Evolutionary conservation across 23 tunicate species (phyloP).

Genomic region (Halocynthia roretzi): DNA sequence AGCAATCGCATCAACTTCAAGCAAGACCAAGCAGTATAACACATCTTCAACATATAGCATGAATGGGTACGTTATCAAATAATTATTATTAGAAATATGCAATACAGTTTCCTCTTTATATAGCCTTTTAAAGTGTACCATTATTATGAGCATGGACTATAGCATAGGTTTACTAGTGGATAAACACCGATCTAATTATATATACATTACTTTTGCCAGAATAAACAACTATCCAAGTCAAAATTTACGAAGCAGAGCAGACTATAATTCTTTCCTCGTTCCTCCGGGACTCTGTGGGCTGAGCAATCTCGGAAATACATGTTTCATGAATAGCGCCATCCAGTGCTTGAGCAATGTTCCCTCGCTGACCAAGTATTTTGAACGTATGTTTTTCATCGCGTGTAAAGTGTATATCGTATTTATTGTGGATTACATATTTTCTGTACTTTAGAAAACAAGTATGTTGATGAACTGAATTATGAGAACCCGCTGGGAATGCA

Average conservation of each 20-base stretch:
- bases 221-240: too few relatives aligned
- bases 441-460: constrained; percentile 31
- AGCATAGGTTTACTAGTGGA: too few relatives aligned
- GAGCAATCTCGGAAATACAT: constrained; percentile 76
- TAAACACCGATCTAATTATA: too few relatives aligned
- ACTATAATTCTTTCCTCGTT: too few relatives aligned
- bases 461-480: constrained; percentile 50
- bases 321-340: constrained; percentile 80
- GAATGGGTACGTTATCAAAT: background rate
- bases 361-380: constrained; percentile 42
- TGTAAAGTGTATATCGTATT: background rate
- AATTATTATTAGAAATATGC: background rate
- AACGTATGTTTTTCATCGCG: constrained; percentile 19
- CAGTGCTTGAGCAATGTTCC: constrained; percentile 86
- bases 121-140: too few relatives aligned
- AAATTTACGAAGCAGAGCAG: too few relatives aligned
- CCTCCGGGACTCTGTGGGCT: constrained; percentile 74
- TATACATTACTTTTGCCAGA: too few relatives aligned
- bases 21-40: background rate
- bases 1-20: constrained; percentile 1
- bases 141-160: too few relatives aligned
- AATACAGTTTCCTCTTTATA: too few relatives aligned
- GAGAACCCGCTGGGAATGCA: constrained; percentile 84
- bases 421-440: background rate
- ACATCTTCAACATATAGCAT: constrained; percentile 4